Evolutionary conservation across 2,888 invertebrate genomes (phyloP), one percentile per base, ranked within the genome.

Genomic region (Platypus cylindrus): DNA sequence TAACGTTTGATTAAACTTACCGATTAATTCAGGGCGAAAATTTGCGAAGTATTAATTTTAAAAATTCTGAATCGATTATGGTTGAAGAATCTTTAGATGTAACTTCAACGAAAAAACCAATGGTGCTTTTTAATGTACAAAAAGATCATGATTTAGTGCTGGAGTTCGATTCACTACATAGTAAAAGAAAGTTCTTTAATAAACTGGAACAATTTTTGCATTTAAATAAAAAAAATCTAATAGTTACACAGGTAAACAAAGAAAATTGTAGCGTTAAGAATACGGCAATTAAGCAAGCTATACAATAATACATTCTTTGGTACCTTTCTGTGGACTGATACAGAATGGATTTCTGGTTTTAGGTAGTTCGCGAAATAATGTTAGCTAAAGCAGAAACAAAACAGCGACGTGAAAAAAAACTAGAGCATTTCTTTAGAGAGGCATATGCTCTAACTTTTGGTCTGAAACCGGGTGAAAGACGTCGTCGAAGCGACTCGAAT

Each of bases 351-450:
- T 26, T 18, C 22, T 23, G 51, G 47, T 57, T 51, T 39, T 58
- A 70, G 70, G 72, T 77, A n/a, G 74, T 75, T 46, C 71, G 87
- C 17, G 91, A 91, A 47, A 75, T 85, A 43, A 85, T 93, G 72
- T 59, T 91, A 36, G 81, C 85, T 5, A 83, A 87, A 53, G 91
- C 91, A 5, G 94, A 94, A 62, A 94, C 94, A 1, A 79, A 89
- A 47, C 91, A 93, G 54, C 70, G 93, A 5, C 64, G 94, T n/a
- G 91, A 94, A 57, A 81, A 84, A 51, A 79, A 87, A 46, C 60
- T 95, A 34, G 94, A 94, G 57, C 83, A 91, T 65, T 95, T 95
- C 68, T 95, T 95, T 64, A 71, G 94, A 40, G 93, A 94, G 65
- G 94, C 93, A 0, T 94, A 94, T 53, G 89, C 91, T 0, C 66